phyloP scores from a whole-genome alignment of 2,797 vertebrate species.

The Caiman crocodilus region DNA sequence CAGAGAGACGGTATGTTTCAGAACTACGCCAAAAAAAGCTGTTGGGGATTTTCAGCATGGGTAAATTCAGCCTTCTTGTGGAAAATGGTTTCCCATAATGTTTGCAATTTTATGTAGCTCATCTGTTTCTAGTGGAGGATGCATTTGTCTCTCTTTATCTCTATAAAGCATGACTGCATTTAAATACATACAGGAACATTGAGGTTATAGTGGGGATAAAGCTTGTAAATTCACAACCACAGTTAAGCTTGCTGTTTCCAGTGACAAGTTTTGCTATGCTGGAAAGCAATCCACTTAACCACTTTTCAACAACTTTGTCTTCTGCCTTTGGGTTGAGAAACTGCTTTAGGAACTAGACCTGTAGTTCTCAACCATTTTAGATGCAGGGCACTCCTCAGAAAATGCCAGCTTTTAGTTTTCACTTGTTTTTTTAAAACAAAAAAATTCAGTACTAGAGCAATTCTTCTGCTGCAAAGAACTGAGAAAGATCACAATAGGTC shows the following conservation, averaged over 20 bases:
- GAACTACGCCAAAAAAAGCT: not conserved
- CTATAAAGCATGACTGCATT: not conserved
- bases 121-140: not conserved
- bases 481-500: no score
- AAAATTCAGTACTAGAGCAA: no score
- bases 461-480: no score
- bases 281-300: not conserved
- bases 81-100: not conserved
- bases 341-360: not conserved
- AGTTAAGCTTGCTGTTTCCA: not conserved
- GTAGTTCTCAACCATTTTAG: no score
- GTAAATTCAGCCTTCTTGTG: not conserved
- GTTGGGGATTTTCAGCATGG: not conserved
- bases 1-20: not conserved
- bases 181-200: not conserved
- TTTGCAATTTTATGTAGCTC: not conserved
- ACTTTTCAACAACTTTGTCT: not conserved
- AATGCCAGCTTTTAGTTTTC: no score
- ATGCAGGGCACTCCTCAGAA: no score
- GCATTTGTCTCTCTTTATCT: not conserved
- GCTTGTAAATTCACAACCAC: not conserved
- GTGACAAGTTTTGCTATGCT: fast-evolving
- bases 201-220: not conserved
- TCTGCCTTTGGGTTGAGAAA: not conserved
- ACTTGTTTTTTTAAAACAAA: no score